Evolutionary conservation across 2,113 vertebrate species (phyloP), one percentile per base, ranked within the genome.

Genomic region (Ia io): DNA sequence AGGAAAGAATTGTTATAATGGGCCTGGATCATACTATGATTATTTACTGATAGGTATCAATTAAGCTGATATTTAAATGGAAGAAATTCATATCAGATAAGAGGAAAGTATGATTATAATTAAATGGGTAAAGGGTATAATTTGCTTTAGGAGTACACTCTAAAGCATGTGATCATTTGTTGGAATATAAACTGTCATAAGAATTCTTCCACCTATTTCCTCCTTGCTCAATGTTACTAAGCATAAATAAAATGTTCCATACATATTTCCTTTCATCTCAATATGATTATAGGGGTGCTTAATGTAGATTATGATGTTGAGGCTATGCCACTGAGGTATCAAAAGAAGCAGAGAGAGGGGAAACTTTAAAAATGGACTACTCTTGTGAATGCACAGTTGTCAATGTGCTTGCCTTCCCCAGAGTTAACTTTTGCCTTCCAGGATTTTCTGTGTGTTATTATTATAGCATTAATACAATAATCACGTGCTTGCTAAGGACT

Each of bases 31-130:
- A 88, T 92, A 17, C 88, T 86, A 53, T 84, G 76, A 97, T 97
- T 74, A 88, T 97, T 98, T 96, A 96, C 84, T 47, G 95, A 84
- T 76, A 97, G 82, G 25, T 91, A 97, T 95, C 97, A 97, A 97
- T 96, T 90, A 91, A 42, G 91, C 73, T 79, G 74, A 80, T 93
- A 97, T 97, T 96, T 84, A 98, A 97, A 94, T 84, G 91, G 37
- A 88, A 95, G 83, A 40, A 93, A 76, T 32, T 97, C 7, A 1
- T 92, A 16, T 94, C 90, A 90, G 94, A 95, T 95, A 95, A 94
- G 85, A 95, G 65, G 82, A 83, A 90, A 96, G 85, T 91, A 73
- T 82, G 92, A 96, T 96, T 87, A 87, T 93, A 94, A 97, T 96
- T 97, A 97, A 95, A 84, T 91, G 83, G 16, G 0, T 87, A 63